phyloP scores from a whole-genome alignment of 2,113 vertebrate species.

The Gavia stellata region DNA sequence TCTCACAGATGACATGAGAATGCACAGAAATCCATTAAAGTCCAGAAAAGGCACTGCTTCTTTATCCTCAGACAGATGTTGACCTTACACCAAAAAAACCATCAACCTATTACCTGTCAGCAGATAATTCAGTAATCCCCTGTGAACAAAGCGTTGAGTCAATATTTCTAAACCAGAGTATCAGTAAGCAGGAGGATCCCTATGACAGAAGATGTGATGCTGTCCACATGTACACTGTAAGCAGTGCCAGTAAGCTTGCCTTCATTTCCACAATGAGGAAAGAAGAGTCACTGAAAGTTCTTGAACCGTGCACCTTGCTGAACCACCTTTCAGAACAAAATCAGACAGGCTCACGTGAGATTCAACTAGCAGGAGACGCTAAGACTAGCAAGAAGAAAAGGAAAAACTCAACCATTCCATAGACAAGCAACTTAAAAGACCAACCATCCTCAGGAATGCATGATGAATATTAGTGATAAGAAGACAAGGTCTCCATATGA shows the following conservation, averaged over 20 bases:
- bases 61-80: background rate
- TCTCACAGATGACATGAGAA: background rate
- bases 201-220: background rate
- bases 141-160: background rate
- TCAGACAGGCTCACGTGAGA: background rate
- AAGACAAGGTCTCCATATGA: background rate
- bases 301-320: background rate
- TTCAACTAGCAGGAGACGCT: background rate
- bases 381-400: background rate
- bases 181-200: background rate
- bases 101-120: background rate
- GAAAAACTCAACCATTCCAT: background rate
- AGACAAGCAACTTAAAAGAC: background rate
- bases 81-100: background rate
- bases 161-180: background rate
- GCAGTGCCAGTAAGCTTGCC: background rate
- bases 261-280: background rate
- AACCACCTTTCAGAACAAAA: background rate
- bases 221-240: accelerated
- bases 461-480: accelerated
- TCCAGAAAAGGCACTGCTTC: background rate
- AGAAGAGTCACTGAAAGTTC: background rate
- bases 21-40: background rate
- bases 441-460: background rate
- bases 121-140: background rate